phyloP scores from a whole-genome alignment of 2,797 vertebrate species.

The Oreochromis mossambicus region DNA sequence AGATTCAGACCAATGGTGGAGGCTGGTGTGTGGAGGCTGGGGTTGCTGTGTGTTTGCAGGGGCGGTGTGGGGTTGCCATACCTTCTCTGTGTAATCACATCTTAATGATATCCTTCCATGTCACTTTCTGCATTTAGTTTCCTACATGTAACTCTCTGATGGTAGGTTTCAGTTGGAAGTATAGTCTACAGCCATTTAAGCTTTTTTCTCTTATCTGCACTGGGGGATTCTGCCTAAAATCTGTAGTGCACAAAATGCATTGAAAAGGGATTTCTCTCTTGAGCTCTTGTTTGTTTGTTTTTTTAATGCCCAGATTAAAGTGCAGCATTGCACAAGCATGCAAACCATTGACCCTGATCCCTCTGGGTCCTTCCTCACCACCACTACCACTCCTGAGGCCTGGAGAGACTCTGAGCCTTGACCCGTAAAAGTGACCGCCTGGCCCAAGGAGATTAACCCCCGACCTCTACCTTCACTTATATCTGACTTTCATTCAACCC shows the following conservation, averaged over 20 bases:
- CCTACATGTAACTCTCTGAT: slow-evolving; percentile 16
- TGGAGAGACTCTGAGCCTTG: slow-evolving; percentile 25
- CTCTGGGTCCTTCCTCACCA: not conserved
- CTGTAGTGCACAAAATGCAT: not conserved
- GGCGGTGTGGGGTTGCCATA: slow-evolving; percentile 13
- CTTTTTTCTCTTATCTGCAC: not conserved
- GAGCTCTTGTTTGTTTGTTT: not conserved
- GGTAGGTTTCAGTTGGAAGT: slow-evolving; percentile 13
- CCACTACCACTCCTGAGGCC: not conserved
- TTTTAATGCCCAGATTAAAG: slow-evolving; percentile 35
- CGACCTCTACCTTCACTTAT: slow-evolving; percentile 42
- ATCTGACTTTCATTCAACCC: slow-evolving; percentile 34
- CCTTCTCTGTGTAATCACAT: slow-evolving; percentile 38
- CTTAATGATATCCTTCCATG: slow-evolving; percentile 48
- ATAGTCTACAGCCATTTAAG: not conserved
- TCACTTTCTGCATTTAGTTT: slow-evolving; percentile 15
- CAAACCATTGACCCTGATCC: slow-evolving; percentile 26
- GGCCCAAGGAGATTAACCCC: slow-evolving; percentile 45
- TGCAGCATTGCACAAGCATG: slow-evolving; percentile 12
- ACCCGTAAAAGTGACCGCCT: slow-evolving; percentile 42
- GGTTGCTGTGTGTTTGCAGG: slow-evolving; percentile 6
- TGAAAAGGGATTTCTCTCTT: not conserved
- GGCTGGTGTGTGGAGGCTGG: not conserved
- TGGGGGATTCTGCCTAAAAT: not conserved
- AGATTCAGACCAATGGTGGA: slow-evolving; percentile 4